A percentile compares a stretch with the other conserved stretches of the same genome.
phyloP scores from a whole-genome alignment of 2,113 vertebrate genomes.

The Plectropomus leopardus region DNA sequence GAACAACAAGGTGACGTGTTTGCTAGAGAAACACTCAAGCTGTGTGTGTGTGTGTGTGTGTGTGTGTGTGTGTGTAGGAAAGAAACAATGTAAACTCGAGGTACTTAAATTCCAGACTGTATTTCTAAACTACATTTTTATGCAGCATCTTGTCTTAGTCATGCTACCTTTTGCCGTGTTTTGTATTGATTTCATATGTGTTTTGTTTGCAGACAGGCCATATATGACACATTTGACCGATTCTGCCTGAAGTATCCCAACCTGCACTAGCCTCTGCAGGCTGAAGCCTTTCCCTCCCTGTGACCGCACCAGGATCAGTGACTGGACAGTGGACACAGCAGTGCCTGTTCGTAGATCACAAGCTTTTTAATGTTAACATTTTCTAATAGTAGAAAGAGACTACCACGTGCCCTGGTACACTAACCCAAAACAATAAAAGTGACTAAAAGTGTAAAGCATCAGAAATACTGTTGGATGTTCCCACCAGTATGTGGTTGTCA shows the following conservation, averaged over 20 bases:
- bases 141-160: neutral
- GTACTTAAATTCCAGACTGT: too few relatives aligned
- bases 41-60: too few relatives aligned
- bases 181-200: neutral
- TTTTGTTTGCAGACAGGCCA: constrained; percentile 88
- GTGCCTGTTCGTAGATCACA: neutral
- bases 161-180: neutral
- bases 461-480: neutral
- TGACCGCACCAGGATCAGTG: neutral
- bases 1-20: neutral
- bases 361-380: neutral
- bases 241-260: constrained; percentile 92
- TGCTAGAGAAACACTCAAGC: too few relatives aligned
- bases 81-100: too few relatives aligned
- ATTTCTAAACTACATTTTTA: neutral
- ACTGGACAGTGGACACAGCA: neutral
- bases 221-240: constrained; percentile 95
- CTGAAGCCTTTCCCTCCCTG: neutral
- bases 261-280: constrained; percentile 22
- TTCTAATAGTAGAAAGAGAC: neutral
- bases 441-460: neutral
- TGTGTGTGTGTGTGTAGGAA: too few relatives aligned
- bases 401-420: too few relatives aligned
- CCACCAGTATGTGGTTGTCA: neutral
- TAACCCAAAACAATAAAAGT: too few relatives aligned